Base-by-base conservation (phyloP, 1,140 invertebrate genomes). In the Vanessa tameamea region DNA sequence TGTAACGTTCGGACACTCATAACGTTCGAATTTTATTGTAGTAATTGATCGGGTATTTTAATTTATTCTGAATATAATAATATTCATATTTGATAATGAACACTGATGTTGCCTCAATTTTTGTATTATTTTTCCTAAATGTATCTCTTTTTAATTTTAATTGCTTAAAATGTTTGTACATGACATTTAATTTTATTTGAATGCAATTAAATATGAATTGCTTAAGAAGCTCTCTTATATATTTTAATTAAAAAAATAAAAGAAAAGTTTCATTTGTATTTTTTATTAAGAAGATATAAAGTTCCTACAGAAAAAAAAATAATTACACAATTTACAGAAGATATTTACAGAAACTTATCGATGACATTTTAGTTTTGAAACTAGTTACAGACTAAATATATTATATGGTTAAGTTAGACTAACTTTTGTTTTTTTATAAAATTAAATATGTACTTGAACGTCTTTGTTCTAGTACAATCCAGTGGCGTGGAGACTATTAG, bases 401-500 rank as follows among this genome's bases (percentile, higher is more conserved):
- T 1, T 59, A 13, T n/a, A 59, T 59, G 23, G 20, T 57, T 57
- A 57, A 13, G 15, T 57, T 20, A 47, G 16, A 13, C 20, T 20
- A 48, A 43, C 12, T 12, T 16, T 13, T 37, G 3, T 23, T 26
- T 26, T 31, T 13, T 61, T 61, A 20, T 31, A 37, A 12, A n/a
- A 51, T 50, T 66, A 65, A 65, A 75, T 66, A 70, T 51, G 59
- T 76, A 72, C 26, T 55, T 70, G 64, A 68, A 67, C 23, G 20
- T 67, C 31, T 77, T 79, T 80, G 69, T 76, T 84, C 71, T 70
- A 71, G 75, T 81, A 84, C 74, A 75, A 75, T 81, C 78, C 82
- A 80, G 86, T 87, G 84, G 86, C 84, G 75, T 72, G 43, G 71
- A 76, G 64, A 68, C 65, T 74, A 51, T 75, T 74, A 55, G 55